A percentile compares a stretch with the other conserved stretches of the same genome.
These are phyloP conservation scores for Heliconius aoede DNA, from an alignment of 2,888 invertebrate genomes.

Conservation along the genomic window DNA sequence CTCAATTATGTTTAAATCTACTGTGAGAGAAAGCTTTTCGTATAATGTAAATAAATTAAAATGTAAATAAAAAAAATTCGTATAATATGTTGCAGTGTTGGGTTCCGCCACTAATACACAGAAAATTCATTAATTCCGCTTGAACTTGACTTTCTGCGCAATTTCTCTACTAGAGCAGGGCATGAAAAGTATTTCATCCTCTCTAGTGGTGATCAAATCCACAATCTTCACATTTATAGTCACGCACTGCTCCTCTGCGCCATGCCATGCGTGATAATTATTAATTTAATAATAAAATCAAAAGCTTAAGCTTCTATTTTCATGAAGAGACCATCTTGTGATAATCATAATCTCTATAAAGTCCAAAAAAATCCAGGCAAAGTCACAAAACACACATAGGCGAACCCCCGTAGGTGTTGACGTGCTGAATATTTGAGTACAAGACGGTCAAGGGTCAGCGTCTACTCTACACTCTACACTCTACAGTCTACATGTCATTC, in stretches of 20 bases:
- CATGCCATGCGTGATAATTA: too few species aligned
- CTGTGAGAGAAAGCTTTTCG: too few species aligned
- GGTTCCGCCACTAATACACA: too few species aligned
- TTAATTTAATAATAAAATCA: too few species aligned
- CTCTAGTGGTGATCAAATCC: not conserved
- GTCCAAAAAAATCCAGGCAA: not conserved
- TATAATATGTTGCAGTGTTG: not conserved
- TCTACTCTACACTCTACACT: conserved; percentile 46
- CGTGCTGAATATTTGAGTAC: conserved; percentile 72
- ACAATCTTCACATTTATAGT: not conserved
- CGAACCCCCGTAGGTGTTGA: conserved; percentile 56
- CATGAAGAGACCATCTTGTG: too few species aligned
- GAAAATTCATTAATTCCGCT: too few species aligned
- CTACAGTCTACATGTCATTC: conserved; percentile 60
- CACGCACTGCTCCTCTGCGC: not conserved
- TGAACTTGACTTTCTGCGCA: not conserved
- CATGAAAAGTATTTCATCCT: not conserved
- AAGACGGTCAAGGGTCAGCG: conserved; percentile 73
- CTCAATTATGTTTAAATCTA: not conserved
- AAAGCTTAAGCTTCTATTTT: not conserved
- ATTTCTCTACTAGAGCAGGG: not conserved
- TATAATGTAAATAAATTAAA: too few species aligned
- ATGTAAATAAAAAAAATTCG: too few species aligned
- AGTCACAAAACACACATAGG: not conserved
- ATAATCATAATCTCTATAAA: not conserved